phyloP scores from a whole-genome alignment of 2,113 vertebrate genomes.

The Sclerurus mexicanus region DNA sequence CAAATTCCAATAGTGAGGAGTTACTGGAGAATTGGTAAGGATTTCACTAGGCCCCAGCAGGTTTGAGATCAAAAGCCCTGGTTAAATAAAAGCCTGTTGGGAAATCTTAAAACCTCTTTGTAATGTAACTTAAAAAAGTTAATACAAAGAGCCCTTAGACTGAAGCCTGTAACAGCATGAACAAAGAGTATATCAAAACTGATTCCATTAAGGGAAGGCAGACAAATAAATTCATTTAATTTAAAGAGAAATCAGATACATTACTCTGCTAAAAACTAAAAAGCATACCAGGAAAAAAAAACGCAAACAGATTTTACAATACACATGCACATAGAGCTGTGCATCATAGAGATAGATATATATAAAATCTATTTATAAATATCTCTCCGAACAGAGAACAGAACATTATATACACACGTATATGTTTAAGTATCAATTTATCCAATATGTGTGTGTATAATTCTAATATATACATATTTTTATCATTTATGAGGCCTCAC shows the following conservation, averaged over 20 bases:
- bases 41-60: slow-evolving; percentile 83
- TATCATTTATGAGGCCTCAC: slow-evolving; percentile 43
- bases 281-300: background rate
- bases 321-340: background rate
- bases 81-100: slow-evolving; percentile 84
- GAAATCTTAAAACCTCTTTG: slow-evolving; percentile 87
- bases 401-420: slow-evolving; percentile 15
- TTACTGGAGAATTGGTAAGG: slow-evolving; percentile 82
- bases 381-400: background rate
- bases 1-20: slow-evolving; percentile 83
- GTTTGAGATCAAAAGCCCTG: slow-evolving; percentile 84
- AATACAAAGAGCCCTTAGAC: slow-evolving; percentile 82
- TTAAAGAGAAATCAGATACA: slow-evolving; percentile 75
- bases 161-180: slow-evolving; percentile 75
- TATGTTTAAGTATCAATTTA: slow-evolving; percentile 29
- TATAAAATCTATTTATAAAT: slow-evolving; percentile 39
- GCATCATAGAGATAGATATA: slow-evolving; percentile 11
- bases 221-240: slow-evolving; percentile 77
- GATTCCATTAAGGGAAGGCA: slow-evolving; percentile 77
- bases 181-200: slow-evolving; percentile 84
- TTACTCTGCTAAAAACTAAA: slow-evolving; percentile 38
- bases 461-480: slow-evolving; percentile 48
- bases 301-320: background rate
- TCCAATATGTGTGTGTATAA: slow-evolving; percentile 24
- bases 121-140: slow-evolving; percentile 87